A percentile compares a stretch with the other conserved stretches of the same genome.
phyloP scores from a whole-genome alignment of 2,797 vertebrate genomes.

The Setipinna tenuifilis region DNA sequence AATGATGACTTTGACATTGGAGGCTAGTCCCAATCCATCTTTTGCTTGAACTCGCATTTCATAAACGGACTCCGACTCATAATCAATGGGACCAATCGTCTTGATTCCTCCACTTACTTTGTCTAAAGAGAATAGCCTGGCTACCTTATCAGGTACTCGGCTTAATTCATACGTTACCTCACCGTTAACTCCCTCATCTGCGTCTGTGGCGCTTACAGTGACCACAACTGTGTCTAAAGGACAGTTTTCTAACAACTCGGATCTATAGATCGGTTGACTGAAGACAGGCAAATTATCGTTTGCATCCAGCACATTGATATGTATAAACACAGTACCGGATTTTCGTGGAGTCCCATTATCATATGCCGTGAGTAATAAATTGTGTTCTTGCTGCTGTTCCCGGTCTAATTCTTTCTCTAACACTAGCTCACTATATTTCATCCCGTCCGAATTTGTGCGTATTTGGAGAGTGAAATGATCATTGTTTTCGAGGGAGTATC shows the following conservation, averaged over 20 bases:
- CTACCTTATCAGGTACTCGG: background rate
- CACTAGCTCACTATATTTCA: constrained; percentile 59
- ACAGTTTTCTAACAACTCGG: constrained; percentile 57
- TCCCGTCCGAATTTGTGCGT: background rate
- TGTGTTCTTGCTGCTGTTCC: constrained; percentile 55
- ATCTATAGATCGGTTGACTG: constrained; percentile 53
- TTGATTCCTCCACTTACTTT: constrained; percentile 25
- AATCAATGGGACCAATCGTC: constrained; percentile 34
- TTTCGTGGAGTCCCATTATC: constrained; percentile 63
- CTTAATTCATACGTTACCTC: constrained; percentile 51
- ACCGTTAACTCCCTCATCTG: constrained; percentile 53
- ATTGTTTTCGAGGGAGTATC: background rate
- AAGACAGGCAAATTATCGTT: constrained; percentile 60
- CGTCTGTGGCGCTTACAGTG: constrained; percentile 58
- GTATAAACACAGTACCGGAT: constrained; percentile 58
- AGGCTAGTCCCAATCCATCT: constrained; percentile 60
- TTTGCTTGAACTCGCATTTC: constrained; percentile 67
- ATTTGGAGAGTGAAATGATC: background rate
- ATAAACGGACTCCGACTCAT: constrained; percentile 55
- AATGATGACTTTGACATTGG: constrained; percentile 61
- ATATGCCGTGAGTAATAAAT: constrained; percentile 54
- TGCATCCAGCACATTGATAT: constrained; percentile 52
- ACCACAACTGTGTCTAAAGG: constrained; percentile 49
- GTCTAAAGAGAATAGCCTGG: constrained; percentile 41
- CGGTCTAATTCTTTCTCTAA: constrained; percentile 63